phyloP scores from a whole-genome alignment of 2,797 vertebrate genomes.

The Sylvia borin region DNA sequence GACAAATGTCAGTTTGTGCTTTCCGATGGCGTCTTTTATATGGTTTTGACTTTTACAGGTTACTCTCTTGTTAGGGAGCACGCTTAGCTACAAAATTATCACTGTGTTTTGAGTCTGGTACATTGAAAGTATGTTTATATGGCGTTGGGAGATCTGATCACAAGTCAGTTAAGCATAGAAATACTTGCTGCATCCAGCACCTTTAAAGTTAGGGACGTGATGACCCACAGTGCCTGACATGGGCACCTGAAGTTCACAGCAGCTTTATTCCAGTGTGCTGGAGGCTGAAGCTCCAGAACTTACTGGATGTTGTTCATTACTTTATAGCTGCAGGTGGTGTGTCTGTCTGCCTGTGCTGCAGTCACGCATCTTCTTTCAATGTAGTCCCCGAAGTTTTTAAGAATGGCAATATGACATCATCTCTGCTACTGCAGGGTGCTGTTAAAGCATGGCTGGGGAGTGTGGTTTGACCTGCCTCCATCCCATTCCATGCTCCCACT shows the following conservation, averaged over 20 bases:
- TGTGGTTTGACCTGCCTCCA: neutral
- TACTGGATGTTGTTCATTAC: fast-evolving
- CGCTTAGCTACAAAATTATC: neutral
- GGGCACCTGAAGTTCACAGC: neutral
- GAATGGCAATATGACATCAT: neutral
- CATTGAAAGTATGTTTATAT: neutral
- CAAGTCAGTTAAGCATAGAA: neutral
- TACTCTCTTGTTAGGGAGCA: neutral
- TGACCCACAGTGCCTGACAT: neutral
- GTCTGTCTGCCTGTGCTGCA: neutral
- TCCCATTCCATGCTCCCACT: neutral
- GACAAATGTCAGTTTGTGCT: neutral
- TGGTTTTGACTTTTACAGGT: neutral
- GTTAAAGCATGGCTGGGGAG: neutral
- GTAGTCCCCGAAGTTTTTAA: neutral
- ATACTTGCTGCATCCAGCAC: neutral
- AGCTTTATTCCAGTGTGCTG: neutral
- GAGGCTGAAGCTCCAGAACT: neutral
- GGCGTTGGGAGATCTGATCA: neutral
- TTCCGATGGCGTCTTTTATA: neutral
- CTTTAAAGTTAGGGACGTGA: neutral
- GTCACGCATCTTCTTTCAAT: neutral
- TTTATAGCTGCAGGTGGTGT: no score
- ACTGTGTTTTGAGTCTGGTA: neutral
- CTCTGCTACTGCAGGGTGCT: neutral